Base-by-base conservation (phyloP, 1,140 invertebrate genomes). In the Choristoneura fumiferana region DNA sequence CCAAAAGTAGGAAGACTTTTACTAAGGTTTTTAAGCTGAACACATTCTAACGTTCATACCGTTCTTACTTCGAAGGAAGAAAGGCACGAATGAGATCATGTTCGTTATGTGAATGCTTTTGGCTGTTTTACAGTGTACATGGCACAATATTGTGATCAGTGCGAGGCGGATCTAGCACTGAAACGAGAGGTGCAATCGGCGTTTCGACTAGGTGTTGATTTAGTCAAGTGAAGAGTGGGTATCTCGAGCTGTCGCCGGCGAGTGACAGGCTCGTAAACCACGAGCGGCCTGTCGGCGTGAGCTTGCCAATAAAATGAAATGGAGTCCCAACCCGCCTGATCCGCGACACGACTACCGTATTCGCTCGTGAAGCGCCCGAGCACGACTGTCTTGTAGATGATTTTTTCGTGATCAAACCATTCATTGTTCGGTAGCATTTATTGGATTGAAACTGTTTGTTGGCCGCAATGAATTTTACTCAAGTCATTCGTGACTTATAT, bases 351-450 rank as follows among this genome's bases (percentile, higher is more conserved):
- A 87, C 82, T 84, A 81, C 80, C 74, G 81, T 75, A 69, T 67
- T 62, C 43, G 52, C 65, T 81, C 81, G 81, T 84, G 79, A 75
- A 72, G 69, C 76, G 65, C 62, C 69, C 40, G 75, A 68, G 69
- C 82, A 87, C 84, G 84, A 87, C 69, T 62, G 62, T 52, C 81
- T 76, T 87, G 84, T 87, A 80, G 77, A 86, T 84, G 81, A 82
- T 87, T 85, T 86, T 87, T 87, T 86, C 83, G 84, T 87, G 84
- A 87, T 87, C 81, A 62, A 71, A 59, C 68, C 69, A 76, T 75
- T 83, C 84, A 86, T 87, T 87, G 84, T 87, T 84, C 81, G 65
- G 82, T 81, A 84, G 81, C 84, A 81, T 81, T 85, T 82, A 68
- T 85, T 84, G 81, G 79, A 71, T 83, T 77, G 73, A 80, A 84